Evolutionary conservation across 2,888 invertebrate species (phyloP), one percentile per base, ranked within the genome.

Genomic region (Piscicola geometra): DNA sequence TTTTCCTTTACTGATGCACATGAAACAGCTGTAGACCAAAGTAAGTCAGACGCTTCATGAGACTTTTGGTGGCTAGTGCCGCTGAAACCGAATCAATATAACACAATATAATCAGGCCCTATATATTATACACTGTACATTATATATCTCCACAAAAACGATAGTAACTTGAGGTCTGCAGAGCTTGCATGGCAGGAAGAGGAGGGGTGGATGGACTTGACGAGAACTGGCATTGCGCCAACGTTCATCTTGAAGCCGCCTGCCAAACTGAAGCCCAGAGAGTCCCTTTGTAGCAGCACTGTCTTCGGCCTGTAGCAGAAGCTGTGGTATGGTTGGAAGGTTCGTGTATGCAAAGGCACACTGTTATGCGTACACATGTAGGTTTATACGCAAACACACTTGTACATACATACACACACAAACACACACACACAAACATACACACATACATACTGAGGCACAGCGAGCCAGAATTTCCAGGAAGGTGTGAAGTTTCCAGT

Each of bases 381-480:
- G 69, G 30, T 35, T 3, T 3, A 33, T 68, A 35, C 69, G 12
- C 12, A n/a, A 25, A 15, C 12, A 15, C n/a, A n/a, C 30, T 64
- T 9, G 9, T 21, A 28, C 15, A 9, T 25, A 15, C n/a, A 64
- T 21, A n/a, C n/a, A n/a, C n/a, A n/a, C n/a, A n/a, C n/a, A n/a
- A n/a, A n/a, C n/a, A n/a, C n/a, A n/a, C 28, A 67, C 32, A 33
- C 15, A 67, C 12, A 30, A n/a, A 15, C 33, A 67, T 15, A 41
- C 41, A 68, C 25, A 12, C 28, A 21, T 25, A 67, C 81, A 78
- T 80, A 86, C 85, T 83, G 83, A 33, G 87, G 87, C 80, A 87
- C 80, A 76, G 84, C 83, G 75, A 87, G 85, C 87, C 87, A 87
- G 81, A 85, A 87, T 76, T 86, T 82, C 87, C 87, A 87, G 41